Base-by-base conservation (phyloP, 2,888 invertebrate genomes). In the Amphiduros pacificus region DNA sequence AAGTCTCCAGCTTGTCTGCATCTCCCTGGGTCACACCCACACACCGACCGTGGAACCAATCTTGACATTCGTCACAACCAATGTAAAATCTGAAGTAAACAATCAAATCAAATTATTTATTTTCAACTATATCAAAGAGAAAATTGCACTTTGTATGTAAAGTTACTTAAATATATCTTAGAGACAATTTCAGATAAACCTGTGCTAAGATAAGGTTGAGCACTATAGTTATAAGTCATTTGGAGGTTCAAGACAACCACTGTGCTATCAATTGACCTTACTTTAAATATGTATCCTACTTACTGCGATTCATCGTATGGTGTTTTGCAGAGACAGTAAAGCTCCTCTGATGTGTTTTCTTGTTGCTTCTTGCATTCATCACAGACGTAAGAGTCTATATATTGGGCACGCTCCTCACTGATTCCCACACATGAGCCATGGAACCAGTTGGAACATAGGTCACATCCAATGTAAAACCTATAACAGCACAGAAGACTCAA, bases 21-120 rank as follows among this genome's bases (percentile, higher is more conserved):
- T 81, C 82, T 44, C 68, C 72, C 72, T 81, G 76, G 36, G 81
- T 77, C 24, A 83, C 78, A 41, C 97, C 97, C 50, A 98, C 97
- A 84, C 98, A 98, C 62, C 93, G 88, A 6, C 97, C 97, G 83
- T 98, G 98, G 85, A 96, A 98, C 99, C 99, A 99, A 84, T 95
- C 97, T 83, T 97, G 94, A 83, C 99, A 99, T 68, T 91, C 90
- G 85, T 99, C 99, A 83, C 99, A 99, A 80, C 96, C 97, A 77
- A 99, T 96, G 84, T 98, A 99, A 87, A 98, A 98, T 83, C 94
- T 94, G 80, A 44, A 86, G 36, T 9, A 36, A 36, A 36, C 9
- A 36, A 36, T 51, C 11, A 51, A 26, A n/a, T 50, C 9, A 49
- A 49, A 49, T n/a, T 22, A 51, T 51, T 22, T 24, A 51, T 11